Evolutionary conservation across 2,888 invertebrate genomes (phyloP).

Genomic region (Carabus problematicus): DNA sequence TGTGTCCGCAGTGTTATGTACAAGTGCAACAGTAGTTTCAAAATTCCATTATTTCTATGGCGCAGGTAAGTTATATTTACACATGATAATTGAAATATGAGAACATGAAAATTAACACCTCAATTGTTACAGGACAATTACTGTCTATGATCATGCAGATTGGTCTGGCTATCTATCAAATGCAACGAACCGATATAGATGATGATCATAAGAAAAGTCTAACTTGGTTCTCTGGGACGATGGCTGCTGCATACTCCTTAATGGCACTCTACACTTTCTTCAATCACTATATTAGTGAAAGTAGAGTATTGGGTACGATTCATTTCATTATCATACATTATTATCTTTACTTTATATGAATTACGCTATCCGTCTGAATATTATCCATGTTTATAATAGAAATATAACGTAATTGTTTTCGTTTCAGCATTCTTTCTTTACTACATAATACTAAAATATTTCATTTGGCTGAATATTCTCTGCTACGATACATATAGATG

Average conservation of each 20-base stretch:
- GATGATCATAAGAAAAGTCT: slow-evolving; percentile 31
- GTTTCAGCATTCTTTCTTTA: slow-evolving; percentile 21
- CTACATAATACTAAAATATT: slow-evolving; percentile 26
- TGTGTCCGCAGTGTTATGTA: slow-evolving; percentile 19
- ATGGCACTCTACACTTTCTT: slow-evolving; percentile 12
- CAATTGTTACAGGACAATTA: slow-evolving; percentile 13
- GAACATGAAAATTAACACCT: background rate
- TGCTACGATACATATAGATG: slow-evolving; percentile 32
- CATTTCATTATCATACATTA: background rate
- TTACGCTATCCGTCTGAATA: background rate
- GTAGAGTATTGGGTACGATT: background rate
- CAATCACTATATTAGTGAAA: background rate
- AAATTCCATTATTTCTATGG: slow-evolving; percentile 23
- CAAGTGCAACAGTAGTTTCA: background rate
- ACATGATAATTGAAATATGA: background rate
- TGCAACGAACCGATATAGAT: slow-evolving; percentile 15
- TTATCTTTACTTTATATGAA: background rate
- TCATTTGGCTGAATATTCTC: slow-evolving; percentile 22
- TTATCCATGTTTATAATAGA: background rate
- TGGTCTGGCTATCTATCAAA: slow-evolving; percentile 6
- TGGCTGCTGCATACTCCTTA: slow-evolving; percentile 11
- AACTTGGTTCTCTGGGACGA: slow-evolving; percentile 22
- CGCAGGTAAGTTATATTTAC: slow-evolving; percentile 10
- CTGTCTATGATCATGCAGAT: slow-evolving; percentile 12
- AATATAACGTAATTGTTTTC: background rate